Evolutionary conservation across 2,888 invertebrate species (phyloP).

Genomic region (Shargacucullia verbasci): DNA sequence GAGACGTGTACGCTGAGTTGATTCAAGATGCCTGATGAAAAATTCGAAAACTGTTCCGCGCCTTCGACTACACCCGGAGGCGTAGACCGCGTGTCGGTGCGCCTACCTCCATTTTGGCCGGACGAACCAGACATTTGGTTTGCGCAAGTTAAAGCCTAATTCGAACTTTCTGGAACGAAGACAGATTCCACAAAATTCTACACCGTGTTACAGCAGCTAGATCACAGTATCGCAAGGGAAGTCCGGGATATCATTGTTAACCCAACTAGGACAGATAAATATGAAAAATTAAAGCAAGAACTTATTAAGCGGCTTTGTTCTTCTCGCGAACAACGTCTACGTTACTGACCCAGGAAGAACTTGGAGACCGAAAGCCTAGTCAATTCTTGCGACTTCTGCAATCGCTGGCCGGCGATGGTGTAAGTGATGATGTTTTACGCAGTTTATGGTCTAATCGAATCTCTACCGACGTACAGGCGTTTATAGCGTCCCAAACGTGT

Average conservation of each 20-base stretch:
- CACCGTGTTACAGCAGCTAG: background rate
- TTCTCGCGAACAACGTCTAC: background rate
- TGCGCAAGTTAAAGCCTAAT: background rate
- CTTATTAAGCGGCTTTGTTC: background rate
- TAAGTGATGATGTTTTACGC: background rate
- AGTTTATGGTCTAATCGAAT: background rate
- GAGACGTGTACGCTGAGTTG: no score
- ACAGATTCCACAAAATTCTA: background rate
- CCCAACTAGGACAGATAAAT: background rate
- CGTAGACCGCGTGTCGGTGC: background rate
- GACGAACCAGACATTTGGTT: background rate
- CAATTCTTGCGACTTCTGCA: background rate
- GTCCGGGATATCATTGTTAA: background rate
- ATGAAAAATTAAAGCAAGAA: background rate
- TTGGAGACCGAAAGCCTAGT: background rate
- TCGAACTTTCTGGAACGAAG: background rate
- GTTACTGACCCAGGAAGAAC: background rate
- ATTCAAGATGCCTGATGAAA: no score
- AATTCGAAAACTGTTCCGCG: no score
- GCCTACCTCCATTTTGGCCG: background rate
- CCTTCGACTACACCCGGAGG: no score
- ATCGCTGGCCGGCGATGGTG: background rate
- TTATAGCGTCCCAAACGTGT: background rate
- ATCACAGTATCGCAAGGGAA: background rate
- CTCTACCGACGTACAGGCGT: background rate